Conservation (phyloP, 2,888 invertebrate species). For the Anarsia innoxiella region DNA sequence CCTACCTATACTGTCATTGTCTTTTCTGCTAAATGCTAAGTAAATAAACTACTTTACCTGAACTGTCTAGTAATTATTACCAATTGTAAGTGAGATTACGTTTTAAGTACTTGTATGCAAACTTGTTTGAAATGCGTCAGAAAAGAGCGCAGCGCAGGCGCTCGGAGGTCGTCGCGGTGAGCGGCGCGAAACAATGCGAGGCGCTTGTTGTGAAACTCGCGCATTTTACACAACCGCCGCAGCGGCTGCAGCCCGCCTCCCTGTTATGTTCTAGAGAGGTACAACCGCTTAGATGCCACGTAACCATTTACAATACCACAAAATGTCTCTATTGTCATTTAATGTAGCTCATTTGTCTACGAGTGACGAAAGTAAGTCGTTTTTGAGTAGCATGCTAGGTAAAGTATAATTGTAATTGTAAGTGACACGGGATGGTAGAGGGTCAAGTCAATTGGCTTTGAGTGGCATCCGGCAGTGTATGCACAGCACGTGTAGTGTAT, state of each 20-base stretch:
- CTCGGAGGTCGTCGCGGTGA: conserved; percentile 68
- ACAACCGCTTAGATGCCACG: neutral
- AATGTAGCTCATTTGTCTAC: no score
- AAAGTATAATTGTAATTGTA: conserved; percentile 5
- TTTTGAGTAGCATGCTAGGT: conserved; percentile 13
- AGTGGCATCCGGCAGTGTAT: conserved; percentile 54
- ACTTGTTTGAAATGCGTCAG: conserved; percentile 40
- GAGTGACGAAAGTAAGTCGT: neutral
- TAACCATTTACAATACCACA: neutral
- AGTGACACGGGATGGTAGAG: conserved; percentile 24
- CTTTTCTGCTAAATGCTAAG: no score
- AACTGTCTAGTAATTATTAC: no score
- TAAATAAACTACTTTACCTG: no score
- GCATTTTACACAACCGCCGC: conserved; percentile 55
- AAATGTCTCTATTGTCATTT: no score
- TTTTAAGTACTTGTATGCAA: no score
- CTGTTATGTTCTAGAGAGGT: neutral
- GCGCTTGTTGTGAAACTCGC: conserved; percentile 65
- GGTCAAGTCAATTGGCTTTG: conserved; percentile 71
- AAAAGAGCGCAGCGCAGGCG: conserved; percentile 40
- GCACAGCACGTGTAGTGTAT: conserved; percentile 51
- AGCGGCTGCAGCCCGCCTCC: neutral
- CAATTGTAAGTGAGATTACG: no score
- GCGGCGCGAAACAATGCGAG: conserved; percentile 72
- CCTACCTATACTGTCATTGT: no score